Conservation (phyloP, 1,140 invertebrate species). For the Drosophila littoralis region DNA sequence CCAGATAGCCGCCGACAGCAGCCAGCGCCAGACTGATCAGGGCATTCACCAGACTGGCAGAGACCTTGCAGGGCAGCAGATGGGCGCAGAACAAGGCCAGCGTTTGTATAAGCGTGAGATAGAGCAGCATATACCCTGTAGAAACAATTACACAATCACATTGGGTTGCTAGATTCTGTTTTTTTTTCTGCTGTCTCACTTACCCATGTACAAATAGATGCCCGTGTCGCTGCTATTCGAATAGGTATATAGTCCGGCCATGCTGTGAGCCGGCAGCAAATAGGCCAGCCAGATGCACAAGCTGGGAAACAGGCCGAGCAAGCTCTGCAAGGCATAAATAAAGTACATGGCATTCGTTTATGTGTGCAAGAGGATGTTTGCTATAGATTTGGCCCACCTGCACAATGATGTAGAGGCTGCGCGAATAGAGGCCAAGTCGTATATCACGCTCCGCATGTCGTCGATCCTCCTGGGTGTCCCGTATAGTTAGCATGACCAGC, state of each 20-base stretch:
- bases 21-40: slow-evolving; percentile 87
- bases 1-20: slow-evolving; percentile 89
- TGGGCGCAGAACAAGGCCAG: slow-evolving; percentile 86
- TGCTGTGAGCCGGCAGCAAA: slow-evolving; percentile 94
- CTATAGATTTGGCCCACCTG: slow-evolving; percentile 43
- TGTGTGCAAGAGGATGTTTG: no score
- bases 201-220: slow-evolving; percentile 91
- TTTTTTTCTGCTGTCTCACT: slow-evolving; percentile 25
- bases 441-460: slow-evolving; percentile 91
- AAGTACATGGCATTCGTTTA: not conserved
- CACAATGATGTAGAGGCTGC: slow-evolving; percentile 90
- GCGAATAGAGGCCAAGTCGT: slow-evolving; percentile 90
- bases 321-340: slow-evolving; percentile 38
- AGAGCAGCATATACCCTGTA: slow-evolving; percentile 91
- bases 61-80: slow-evolving; percentile 86
- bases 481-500: slow-evolving; percentile 88
- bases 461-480: slow-evolving; percentile 89
- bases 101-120: slow-evolving; percentile 89
- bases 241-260: slow-evolving; percentile 92
- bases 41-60: slow-evolving; percentile 86
- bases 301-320: slow-evolving; percentile 80
- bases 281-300: slow-evolving; percentile 91
- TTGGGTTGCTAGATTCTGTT: not conserved
- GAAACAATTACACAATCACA: slow-evolving; percentile 13
- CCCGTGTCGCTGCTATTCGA: slow-evolving; percentile 87